Conservation (phyloP, 1,140 invertebrate species). For the Ceratina australensis region DNA sequence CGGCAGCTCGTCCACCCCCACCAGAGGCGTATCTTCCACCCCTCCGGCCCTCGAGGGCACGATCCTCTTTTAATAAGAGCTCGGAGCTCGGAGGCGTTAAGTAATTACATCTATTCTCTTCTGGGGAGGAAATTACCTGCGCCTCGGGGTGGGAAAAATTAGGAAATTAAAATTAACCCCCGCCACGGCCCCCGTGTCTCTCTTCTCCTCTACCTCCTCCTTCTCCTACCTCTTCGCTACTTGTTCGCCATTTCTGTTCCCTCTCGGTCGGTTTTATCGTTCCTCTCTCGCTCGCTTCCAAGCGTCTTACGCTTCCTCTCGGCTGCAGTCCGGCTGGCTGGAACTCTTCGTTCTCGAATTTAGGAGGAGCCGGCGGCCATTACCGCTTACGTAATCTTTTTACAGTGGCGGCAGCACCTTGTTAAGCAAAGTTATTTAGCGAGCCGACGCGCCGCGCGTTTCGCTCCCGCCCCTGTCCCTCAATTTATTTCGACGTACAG, state of each 20-base stretch:
- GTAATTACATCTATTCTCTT: constrained; percentile 80
- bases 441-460: constrained; percentile 34
- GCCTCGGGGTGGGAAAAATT: constrained; percentile 75
- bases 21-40: constrained; percentile 51
- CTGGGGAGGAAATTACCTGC: constrained; percentile 76
- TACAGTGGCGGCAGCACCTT: constrained; percentile 66
- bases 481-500: constrained; percentile 38
- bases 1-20: constrained; percentile 35
- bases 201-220: background rate
- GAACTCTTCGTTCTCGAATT: constrained; percentile 67
- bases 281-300: background rate
- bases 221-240: background rate
- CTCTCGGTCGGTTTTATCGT: background rate
- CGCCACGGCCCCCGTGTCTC: constrained; percentile 26
- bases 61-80: constrained; percentile 78
- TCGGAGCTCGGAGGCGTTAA: constrained; percentile 75
- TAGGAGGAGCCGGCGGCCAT: constrained; percentile 69
- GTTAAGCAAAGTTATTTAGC: constrained; percentile 69
- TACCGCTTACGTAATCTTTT: constrained; percentile 69
- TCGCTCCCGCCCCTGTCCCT: constrained; percentile 8
- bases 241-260: constrained; percentile 22
- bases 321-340: constrained; percentile 35
- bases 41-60: constrained; percentile 70
- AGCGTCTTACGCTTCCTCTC: background rate
- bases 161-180: constrained; percentile 80